Evolutionary conservation across 2,113 vertebrate genomes (phyloP).

Genomic region (Saccopteryx leptura): DNA sequence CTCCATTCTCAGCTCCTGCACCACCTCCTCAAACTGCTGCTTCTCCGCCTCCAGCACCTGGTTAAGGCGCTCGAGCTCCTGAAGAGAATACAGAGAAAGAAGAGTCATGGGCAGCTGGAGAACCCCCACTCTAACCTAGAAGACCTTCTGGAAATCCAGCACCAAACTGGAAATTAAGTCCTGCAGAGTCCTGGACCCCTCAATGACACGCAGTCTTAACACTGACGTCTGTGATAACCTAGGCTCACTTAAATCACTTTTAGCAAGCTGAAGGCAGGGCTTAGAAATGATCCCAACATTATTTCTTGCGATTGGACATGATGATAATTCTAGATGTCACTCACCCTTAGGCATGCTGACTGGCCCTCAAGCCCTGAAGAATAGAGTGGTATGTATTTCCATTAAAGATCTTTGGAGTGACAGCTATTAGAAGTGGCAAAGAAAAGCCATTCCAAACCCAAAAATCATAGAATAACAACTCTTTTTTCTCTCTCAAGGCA

Average conservation of each 20-base stretch:
- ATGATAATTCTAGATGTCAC: not conserved
- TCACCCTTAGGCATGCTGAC: not conserved
- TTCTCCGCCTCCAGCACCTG: conserved; percentile 97
- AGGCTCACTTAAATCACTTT: not conserved
- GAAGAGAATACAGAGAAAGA: conserved; percentile 42
- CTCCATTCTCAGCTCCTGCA: conserved; percentile 94
- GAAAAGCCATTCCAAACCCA: not conserved
- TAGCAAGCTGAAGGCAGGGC: not conserved
- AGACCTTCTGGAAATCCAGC: not conserved
- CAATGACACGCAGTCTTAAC: not conserved
- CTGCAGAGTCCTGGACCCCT: not conserved
- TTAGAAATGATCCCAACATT: not conserved
- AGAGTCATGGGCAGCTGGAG: not conserved
- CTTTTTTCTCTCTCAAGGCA: not conserved
- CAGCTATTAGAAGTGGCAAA: not conserved
- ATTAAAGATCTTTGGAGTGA: not conserved
- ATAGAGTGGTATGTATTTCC: not conserved
- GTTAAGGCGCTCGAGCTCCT: conserved; percentile 97
- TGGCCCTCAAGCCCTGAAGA: not conserved
- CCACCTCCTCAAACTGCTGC: conserved; percentile 96
- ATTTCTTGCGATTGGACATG: not conserved
- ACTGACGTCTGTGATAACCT: not conserved
- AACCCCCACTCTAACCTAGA: not conserved
- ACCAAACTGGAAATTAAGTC: not conserved
- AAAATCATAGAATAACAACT: not conserved